Percentiles rank a stretch among this genome's conserved stretches.
Conservation (phyloP, 2,797 vertebrate genomes). For the Parauchenoglanis ngamensis region DNA sequence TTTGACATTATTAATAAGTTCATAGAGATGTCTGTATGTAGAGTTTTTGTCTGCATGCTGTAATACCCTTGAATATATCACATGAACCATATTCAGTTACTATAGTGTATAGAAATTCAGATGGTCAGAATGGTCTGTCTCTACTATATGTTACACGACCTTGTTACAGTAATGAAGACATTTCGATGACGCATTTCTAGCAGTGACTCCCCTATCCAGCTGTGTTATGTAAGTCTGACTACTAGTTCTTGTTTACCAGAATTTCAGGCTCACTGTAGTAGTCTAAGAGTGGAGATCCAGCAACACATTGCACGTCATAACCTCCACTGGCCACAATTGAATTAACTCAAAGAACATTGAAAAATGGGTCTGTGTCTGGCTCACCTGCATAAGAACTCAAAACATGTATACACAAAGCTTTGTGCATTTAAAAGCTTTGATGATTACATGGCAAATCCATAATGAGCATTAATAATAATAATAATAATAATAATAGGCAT, state of each 20-base stretch:
- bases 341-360: slow-evolving; percentile 34
- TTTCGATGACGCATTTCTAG: background rate
- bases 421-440: background rate
- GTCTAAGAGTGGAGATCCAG: slow-evolving; percentile 46
- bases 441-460: background rate
- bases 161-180: slow-evolving; percentile 8
- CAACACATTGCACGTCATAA: slow-evolving; percentile 53
- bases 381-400: slow-evolving; percentile 42
- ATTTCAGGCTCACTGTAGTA: slow-evolving; percentile 15
- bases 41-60: background rate
- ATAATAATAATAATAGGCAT: background rate
- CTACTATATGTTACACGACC: background rate
- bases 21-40: background rate
- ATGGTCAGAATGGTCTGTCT: background rate
- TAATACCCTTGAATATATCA: background rate
- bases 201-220: slow-evolving; percentile 26
- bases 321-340: background rate
- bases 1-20: slow-evolving; percentile 1
- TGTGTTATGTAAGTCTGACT: slow-evolving; percentile 29
- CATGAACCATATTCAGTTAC: background rate
- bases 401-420: background rate
- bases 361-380: slow-evolving; percentile 29
- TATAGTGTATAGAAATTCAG: background rate
- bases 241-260: slow-evolving; percentile 45
- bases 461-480: background rate